Conservation (phyloP, 2,113 vertebrate species). For the Nannospalax galili region DNA sequence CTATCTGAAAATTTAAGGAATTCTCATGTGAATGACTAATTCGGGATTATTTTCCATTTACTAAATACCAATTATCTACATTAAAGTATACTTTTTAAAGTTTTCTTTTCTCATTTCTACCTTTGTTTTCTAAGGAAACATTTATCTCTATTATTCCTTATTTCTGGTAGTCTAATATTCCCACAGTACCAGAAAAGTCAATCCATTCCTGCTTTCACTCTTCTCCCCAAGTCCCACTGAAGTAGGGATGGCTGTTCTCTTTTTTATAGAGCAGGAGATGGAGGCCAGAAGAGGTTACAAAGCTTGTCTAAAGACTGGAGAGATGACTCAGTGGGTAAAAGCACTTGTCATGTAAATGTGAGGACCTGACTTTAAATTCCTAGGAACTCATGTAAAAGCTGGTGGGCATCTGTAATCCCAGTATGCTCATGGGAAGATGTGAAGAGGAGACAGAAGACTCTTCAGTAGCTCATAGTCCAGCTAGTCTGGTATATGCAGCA, state of each 20-base stretch:
- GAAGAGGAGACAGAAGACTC: neutral
- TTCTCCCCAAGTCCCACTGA: neutral
- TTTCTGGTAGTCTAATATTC: neutral
- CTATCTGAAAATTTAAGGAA: neutral
- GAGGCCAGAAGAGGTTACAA: neutral
- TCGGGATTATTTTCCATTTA: neutral
- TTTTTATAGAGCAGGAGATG: constrained; percentile 26
- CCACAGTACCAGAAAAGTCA: neutral
- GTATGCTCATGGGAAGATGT: too few relatives aligned
- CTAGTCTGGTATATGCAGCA: neutral
- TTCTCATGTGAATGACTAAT: neutral
- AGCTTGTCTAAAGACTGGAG: neutral
- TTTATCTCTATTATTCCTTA: neutral
- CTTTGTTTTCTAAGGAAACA: neutral
- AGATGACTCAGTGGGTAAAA: neutral
- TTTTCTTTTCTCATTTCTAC: neutral
- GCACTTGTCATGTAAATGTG: neutral
- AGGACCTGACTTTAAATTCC: too few relatives aligned
- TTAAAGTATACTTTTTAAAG: neutral
- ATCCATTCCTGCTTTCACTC: neutral
- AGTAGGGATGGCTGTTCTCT: constrained; percentile 6
- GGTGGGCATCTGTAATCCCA: neutral
- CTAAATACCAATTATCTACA: neutral
- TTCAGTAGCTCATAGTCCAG: neutral
- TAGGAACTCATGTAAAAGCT: too few relatives aligned